Evolutionary conservation across 53 echinoderm and acorn worm species (phyloP), one percentile per base, ranked within the genome.

Genomic region (Arbacia lixula): DNA sequence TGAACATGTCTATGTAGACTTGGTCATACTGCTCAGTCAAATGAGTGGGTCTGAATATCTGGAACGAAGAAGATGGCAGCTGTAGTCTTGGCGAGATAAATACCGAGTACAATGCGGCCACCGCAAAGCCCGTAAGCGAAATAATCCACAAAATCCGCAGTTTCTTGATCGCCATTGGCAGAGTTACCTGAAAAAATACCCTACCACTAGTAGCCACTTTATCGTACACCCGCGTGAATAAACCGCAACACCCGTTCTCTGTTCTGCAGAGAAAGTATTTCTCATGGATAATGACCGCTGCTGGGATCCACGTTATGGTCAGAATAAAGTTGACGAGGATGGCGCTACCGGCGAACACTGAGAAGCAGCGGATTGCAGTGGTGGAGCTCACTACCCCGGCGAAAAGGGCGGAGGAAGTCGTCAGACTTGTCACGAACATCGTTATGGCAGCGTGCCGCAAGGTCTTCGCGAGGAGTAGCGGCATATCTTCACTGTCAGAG

Each of bases 401-500:
- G 33, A 43, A 92, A 34, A 93, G 79, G 10, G 76, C 85, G 0
- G 94, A 57, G 0, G 88, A 85, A 3, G 91, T 94, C 16, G 94
- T 91, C 1, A 91, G 55, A 61, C 89, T 94, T 2, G 94, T 94
- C 2, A 94, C 94, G 66, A 94, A 68, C 86, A 94, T 88, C 2
- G 94, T 88, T 2, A 55, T 6, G 8, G 75, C 27, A 5, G 90
- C 94, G 30, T 94, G 94, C 2, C 58, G 63, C 0, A 91, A 34
- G 3, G 94, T 56, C 12, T 91, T 84, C 26, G 36, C 34, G 6
- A 85, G 53, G 29, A 66, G 53, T 31, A 66, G 3, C 26, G 60
- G 10, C 34, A 29, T 25, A 28, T 63, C 43, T 28, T 66, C 12
- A 33, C 21, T 36, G 5, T 55, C 55, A 5, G 20, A 30, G 1